phyloP scores from a whole-genome alignment of 2,797 vertebrate genomes.

The Toxotes lorentzi region DNA sequence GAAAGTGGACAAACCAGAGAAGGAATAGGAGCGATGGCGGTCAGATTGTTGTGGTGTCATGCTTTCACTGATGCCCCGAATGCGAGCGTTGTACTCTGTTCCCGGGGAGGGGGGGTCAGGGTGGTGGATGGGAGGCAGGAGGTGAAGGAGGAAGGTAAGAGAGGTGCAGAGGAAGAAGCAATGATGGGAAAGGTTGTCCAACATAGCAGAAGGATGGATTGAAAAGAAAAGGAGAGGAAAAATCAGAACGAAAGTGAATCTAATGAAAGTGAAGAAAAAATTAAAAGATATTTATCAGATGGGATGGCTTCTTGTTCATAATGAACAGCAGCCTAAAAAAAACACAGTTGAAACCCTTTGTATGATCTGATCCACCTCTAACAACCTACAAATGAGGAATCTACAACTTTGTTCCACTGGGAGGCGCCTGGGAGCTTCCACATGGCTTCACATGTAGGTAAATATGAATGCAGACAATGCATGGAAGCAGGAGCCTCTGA shows the following conservation, averaged over 20 bases:
- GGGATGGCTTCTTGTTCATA: constrained; percentile 2
- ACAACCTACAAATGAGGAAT: not conserved
- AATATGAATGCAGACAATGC: constrained; percentile 72
- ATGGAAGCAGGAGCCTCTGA: constrained; percentile 64
- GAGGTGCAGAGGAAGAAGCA: constrained; percentile 70
- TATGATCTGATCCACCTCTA: not conserved
- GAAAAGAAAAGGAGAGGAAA: constrained; percentile 57
- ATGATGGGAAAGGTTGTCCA: constrained; percentile 66
- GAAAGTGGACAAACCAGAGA: constrained; percentile 91
- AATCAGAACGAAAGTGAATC: constrained; percentile 58
- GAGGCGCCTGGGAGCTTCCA: constrained; percentile 49
- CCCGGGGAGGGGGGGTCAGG: constrained; percentile 78
- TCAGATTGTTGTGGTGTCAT: constrained; percentile 84
- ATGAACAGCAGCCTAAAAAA: not conserved
- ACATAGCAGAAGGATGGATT: constrained; percentile 57
- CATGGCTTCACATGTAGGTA: constrained; percentile 23
- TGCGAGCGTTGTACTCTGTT: constrained; percentile 89
- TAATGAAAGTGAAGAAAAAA: constrained; percentile 40
- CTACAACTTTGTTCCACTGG: constrained; percentile 59
- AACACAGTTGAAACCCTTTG: not conserved
- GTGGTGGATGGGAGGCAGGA: constrained; percentile 62
- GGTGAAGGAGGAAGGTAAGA: constrained; percentile 67
- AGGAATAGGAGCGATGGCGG: constrained; percentile 93
- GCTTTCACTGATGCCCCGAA: constrained; percentile 86
- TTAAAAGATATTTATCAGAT: constrained; percentile 27